Conservation (phyloP, 2,113 vertebrate genomes). For the Nymphicus hollandicus region DNA sequence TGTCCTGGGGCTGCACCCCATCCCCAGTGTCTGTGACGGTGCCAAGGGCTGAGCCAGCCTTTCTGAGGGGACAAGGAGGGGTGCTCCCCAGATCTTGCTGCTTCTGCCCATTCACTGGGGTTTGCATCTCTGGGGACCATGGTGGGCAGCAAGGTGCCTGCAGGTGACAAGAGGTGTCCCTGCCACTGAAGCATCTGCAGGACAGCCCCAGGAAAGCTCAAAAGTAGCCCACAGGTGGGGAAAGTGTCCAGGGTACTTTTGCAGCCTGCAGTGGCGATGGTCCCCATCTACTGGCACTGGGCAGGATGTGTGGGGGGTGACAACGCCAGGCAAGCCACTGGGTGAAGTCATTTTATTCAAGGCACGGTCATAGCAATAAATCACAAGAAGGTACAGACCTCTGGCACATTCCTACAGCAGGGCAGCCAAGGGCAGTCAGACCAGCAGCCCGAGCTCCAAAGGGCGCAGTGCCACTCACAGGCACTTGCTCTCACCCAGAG, state of each 20-base stretch:
- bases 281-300: accelerated
- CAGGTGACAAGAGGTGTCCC: neutral
- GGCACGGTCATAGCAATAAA: slow-evolving; percentile 76
- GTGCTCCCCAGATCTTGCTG: neutral
- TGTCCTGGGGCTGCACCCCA: neutral
- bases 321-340: neutral
- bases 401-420: slow-evolving; percentile 74
- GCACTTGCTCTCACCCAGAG: slow-evolving; percentile 60
- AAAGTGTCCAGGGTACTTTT: neutral
- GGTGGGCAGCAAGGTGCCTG: neutral
- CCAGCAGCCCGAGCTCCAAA: neutral
- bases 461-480: slow-evolving; percentile 50
- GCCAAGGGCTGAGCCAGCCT: neutral
- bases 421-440: slow-evolving; percentile 46
- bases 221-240: neutral
- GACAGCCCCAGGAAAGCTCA: neutral
- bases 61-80: accelerated
- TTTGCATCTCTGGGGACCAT: neutral
- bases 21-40: accelerated
- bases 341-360: slow-evolving; percentile 78
- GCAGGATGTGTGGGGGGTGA: accelerated
- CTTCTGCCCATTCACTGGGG: neutral
- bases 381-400: slow-evolving; percentile 72
- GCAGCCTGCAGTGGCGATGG: neutral
- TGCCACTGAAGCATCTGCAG: neutral